Evolutionary conservation across 2,113 vertebrate genomes (phyloP).

Genomic region (Thryonomys swinderianus): DNA sequence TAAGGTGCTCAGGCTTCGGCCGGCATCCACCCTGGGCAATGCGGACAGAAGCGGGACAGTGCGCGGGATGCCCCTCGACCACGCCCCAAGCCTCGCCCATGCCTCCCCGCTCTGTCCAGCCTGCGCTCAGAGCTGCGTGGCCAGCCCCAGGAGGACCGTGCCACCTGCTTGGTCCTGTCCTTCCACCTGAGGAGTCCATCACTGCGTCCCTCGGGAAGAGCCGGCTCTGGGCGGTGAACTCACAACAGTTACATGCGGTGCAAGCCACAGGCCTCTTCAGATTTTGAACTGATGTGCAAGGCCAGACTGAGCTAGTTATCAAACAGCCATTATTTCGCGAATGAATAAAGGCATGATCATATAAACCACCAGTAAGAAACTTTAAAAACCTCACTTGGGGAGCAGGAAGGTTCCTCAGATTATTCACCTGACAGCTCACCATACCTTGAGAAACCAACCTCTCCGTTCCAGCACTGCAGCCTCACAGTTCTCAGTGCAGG

Average conservation of each 20-base stretch:
- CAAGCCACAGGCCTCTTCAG: neutral
- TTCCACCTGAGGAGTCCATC: neutral
- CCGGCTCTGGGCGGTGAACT: neutral
- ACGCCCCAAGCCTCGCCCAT: too few relatives aligned
- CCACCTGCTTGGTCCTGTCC: too few relatives aligned
- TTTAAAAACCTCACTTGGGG: neutral
- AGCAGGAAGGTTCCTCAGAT: neutral
- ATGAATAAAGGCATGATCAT: conserved; percentile 33
- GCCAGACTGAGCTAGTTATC: neutral
- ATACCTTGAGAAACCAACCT: neutral
- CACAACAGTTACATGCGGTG: neutral
- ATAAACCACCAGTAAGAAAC: neutral
- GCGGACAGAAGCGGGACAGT: too few relatives aligned
- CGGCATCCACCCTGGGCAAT: too few relatives aligned
- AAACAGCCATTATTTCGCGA: neutral
- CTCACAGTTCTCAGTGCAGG: neutral
- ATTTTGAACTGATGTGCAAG: conserved; percentile 9
- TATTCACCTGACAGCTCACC: neutral
- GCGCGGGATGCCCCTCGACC: too few relatives aligned
- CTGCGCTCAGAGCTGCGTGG: too few relatives aligned
- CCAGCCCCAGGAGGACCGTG: too few relatives aligned
- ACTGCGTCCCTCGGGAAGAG: neutral
- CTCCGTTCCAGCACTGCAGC: neutral
- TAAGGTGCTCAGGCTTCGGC: neutral
- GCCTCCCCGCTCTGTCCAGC: too few relatives aligned